Percentiles rank a stretch among this genome's conserved stretches.
phyloP scores from a whole-genome alignment of 1,140 invertebrate genomes.

The Megalonaias nervosa region DNA sequence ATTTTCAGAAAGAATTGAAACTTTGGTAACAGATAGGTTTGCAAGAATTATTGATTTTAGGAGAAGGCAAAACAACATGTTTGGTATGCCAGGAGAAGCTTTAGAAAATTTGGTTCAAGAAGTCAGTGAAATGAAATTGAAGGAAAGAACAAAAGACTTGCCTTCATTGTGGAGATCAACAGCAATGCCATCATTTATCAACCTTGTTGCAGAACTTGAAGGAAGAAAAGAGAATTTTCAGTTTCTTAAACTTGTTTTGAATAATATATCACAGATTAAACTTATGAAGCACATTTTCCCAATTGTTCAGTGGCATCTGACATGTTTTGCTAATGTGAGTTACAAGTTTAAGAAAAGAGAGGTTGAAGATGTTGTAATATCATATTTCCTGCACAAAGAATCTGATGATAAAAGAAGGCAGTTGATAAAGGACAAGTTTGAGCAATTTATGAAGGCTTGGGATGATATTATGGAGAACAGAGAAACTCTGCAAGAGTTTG shows the following conservation, averaged over 20 bases:
- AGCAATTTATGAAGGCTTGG: slow-evolving; percentile 13
- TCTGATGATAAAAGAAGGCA: not conserved
- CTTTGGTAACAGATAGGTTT: not conserved
- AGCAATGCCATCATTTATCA: not conserved
- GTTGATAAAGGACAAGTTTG: slow-evolving; percentile 4
- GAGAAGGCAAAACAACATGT: not conserved
- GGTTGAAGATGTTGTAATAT: slow-evolving; percentile 6
- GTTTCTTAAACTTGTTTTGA: slow-evolving; percentile 1
- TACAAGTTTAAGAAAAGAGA: slow-evolving; percentile 11
- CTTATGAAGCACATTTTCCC: slow-evolving; percentile 10
- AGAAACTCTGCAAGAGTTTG: not conserved
- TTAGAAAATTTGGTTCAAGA: slow-evolving; percentile 13
- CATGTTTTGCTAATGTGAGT: slow-evolving; percentile 1
- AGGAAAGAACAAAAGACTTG: not conserved
- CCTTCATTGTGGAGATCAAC: slow-evolving; percentile 6
- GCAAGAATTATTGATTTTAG: not conserved
- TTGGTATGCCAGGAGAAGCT: not conserved
- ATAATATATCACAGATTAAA: not conserved
- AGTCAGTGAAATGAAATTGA: not conserved
- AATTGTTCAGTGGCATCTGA: slow-evolving; percentile 22
- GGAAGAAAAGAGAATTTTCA: not conserved
- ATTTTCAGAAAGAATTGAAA: not conserved
- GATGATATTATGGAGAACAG: not conserved
- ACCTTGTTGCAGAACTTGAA: slow-evolving; percentile 9
- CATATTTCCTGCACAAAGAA: not conserved